phyloP scores from a whole-genome alignment of 1,140 invertebrate genomes.

The Brachionus angularis region DNA sequence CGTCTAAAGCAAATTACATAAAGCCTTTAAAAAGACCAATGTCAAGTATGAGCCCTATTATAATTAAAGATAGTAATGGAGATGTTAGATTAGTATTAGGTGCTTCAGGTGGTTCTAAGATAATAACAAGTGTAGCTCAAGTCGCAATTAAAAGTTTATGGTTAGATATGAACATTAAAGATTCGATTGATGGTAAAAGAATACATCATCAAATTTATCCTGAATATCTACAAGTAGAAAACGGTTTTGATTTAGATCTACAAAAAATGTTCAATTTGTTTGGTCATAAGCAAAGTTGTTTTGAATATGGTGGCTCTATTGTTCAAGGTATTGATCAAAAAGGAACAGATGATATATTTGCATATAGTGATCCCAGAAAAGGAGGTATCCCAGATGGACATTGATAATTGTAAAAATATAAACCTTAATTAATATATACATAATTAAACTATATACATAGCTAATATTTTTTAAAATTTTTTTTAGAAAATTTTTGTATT shows the following conservation, averaged over 20 bases:
- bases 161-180: slow-evolving; percentile 76
- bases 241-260: slow-evolving; percentile 66
- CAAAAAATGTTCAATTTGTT: not conserved
- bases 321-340: slow-evolving; percentile 11
- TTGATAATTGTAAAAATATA: no score
- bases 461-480: no score
- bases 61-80: slow-evolving; percentile 67
- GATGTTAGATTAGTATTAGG: slow-evolving; percentile 71
- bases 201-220: slow-evolving; percentile 89
- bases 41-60: slow-evolving; percentile 83
- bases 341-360: not conserved
- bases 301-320: slow-evolving; percentile 18
- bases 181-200: slow-evolving; percentile 77
- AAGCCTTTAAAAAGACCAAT: slow-evolving; percentile 74
- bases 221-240: slow-evolving; percentile 74
- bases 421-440: no score
- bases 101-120: slow-evolving; percentile 84
- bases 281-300: slow-evolving; percentile 26
- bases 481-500: no score
- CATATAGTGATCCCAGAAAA: slow-evolving; percentile 42
- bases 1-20: slow-evolving; percentile 74
- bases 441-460: no score
- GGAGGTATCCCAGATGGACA: slow-evolving; percentile 41
- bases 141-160: slow-evolving; percentile 70
- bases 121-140: slow-evolving; percentile 74